phyloP scores from a whole-genome alignment of 2,797 vertebrate genomes.

The Myotis vivesi region DNA sequence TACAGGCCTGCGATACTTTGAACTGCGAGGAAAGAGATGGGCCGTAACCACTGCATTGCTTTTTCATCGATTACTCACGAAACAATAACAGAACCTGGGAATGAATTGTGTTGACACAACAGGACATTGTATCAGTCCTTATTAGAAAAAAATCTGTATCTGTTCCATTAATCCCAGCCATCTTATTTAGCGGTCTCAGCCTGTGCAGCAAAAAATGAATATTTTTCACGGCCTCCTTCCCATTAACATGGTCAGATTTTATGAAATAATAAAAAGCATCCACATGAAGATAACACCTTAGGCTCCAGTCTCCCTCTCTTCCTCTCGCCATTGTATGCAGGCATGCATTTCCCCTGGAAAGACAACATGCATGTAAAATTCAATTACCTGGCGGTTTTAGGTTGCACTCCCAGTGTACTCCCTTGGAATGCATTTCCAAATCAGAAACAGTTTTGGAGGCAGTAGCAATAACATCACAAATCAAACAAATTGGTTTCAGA shows the following conservation, averaged over 20 bases:
- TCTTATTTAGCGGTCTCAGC: neutral
- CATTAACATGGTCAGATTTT: neutral
- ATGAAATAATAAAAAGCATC: neutral
- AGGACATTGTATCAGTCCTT: neutral
- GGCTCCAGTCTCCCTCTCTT: neutral
- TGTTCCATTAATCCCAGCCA: neutral
- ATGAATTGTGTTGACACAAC: neutral
- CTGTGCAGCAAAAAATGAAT: neutral
- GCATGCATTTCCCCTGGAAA: neutral
- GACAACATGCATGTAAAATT: neutral
- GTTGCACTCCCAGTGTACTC: neutral
- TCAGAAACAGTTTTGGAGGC: neutral
- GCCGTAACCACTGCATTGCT: fast-evolving
- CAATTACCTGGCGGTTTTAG: neutral
- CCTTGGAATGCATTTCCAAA: neutral
- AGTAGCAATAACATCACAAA: neutral
- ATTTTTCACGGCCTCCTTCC: neutral
- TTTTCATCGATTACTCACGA: neutral
- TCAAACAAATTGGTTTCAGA: neutral
- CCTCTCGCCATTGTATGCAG: neutral
- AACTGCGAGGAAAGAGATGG: neutral
- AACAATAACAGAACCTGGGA: neutral
- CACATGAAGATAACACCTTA: neutral
- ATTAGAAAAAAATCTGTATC: neutral
- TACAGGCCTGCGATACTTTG: too few relatives aligned